Conservation (phyloP, 2,797 vertebrate species). For the Loriculus beryllinus region DNA sequence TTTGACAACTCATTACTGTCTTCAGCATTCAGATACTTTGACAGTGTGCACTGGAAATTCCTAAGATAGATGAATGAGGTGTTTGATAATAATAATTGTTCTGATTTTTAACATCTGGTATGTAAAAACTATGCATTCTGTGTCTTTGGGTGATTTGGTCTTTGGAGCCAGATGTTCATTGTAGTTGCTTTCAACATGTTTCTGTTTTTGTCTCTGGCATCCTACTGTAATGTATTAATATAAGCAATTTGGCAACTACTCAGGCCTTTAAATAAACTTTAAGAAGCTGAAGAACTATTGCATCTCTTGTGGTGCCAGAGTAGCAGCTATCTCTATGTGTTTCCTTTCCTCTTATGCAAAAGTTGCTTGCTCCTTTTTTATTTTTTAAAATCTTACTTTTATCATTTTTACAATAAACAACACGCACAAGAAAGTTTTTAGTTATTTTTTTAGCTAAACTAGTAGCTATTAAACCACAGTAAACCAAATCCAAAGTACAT, state of each 20-base stretch:
- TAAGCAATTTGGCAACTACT: slow-evolving; percentile 49
- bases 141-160: neutral
- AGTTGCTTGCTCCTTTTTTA: neutral
- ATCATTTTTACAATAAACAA: neutral
- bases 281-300: slow-evolving; percentile 2
- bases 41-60: neutral
- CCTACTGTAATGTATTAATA: slow-evolving; percentile 39
- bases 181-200: slow-evolving; percentile 25
- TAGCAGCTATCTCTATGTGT: neutral
- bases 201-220: neutral
- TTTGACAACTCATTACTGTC: neutral
- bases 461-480: neutral
- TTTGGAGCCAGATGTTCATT: slow-evolving; percentile 36
- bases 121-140: neutral
- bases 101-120: slow-evolving; percentile 46
- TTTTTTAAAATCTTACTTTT: neutral
- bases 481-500: neutral
- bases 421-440: neutral
- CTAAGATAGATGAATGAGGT: neutral
- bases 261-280: slow-evolving; percentile 51
- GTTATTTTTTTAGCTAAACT: neutral
- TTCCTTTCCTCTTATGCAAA: neutral
- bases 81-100: slow-evolving; percentile 3
- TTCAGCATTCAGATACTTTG: neutral
- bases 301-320: slow-evolving; percentile 13